Conservation (phyloP, 2,888 invertebrate genomes). For the Drosophila paracracens region DNA sequence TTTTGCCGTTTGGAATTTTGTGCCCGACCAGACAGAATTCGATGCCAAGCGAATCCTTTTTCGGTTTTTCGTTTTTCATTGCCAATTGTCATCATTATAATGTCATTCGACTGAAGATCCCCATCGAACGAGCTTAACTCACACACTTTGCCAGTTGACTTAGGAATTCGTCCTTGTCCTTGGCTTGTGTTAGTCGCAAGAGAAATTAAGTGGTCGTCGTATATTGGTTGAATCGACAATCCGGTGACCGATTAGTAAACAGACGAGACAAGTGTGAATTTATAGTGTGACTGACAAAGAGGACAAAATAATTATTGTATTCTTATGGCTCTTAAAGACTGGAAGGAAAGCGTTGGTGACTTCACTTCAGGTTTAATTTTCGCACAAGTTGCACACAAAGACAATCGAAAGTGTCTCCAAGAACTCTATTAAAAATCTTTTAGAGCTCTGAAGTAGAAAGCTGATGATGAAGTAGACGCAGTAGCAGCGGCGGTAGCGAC, state of each 20-base stretch:
- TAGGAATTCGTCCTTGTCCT: slow-evolving; percentile 38
- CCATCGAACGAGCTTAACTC: slow-evolving; percentile 25
- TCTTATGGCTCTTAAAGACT: slow-evolving; percentile 13
- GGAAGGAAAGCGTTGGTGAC: slow-evolving; percentile 19
- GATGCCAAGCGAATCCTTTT: slow-evolving; percentile 52
- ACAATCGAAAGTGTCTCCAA: slow-evolving; percentile 83
- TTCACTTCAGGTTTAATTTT: slow-evolving; percentile 77
- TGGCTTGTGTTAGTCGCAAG: slow-evolving; percentile 30
- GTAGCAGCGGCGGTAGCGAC: slow-evolving; percentile 16
- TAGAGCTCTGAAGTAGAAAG: slow-evolving; percentile 70
- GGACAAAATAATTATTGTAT: slow-evolving; percentile 13
- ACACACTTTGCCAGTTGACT: slow-evolving; percentile 34
- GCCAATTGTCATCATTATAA: slow-evolving; percentile 71
- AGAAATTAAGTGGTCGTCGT: slow-evolving; percentile 43
- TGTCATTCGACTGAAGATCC: slow-evolving; percentile 54
- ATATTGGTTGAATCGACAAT: slow-evolving; percentile 28
- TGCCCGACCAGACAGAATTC: slow-evolving; percentile 24
- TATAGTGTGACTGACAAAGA: background rate
- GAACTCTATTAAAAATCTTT: slow-evolving; percentile 83
- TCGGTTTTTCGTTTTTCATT: slow-evolving; percentile 52
- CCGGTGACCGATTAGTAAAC: slow-evolving; percentile 13
- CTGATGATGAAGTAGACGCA: slow-evolving; percentile 61
- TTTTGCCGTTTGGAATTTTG: slow-evolving; percentile 47
- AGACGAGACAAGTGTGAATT: background rate
- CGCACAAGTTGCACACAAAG: slow-evolving; percentile 76